phyloP scores from a whole-genome alignment of 2,797 vertebrate species.

The Hafferia zeledoni region DNA sequence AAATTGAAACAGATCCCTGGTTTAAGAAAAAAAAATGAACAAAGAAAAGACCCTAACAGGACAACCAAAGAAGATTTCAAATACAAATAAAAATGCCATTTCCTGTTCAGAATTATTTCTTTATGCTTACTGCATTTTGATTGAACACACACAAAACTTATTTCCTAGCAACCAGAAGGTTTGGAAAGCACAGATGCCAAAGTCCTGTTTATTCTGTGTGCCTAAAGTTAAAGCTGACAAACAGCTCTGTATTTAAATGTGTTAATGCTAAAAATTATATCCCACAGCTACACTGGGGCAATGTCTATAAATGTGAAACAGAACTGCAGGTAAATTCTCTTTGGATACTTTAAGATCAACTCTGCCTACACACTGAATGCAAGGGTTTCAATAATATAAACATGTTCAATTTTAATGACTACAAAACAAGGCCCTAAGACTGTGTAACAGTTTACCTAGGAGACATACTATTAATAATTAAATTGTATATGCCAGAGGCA shows the following conservation, averaged over 20 bases:
- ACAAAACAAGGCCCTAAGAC: slow-evolving; percentile 89
- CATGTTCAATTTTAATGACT: slow-evolving; percentile 93
- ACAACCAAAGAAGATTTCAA: slow-evolving; percentile 27
- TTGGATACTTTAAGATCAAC: slow-evolving; percentile 89
- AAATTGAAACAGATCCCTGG: neutral
- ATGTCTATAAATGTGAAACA: slow-evolving; percentile 83
- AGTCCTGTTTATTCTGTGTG: slow-evolving; percentile 70
- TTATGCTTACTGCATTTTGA: slow-evolving; percentile 37
- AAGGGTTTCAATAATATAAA: slow-evolving; percentile 89
- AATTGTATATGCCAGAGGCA: slow-evolving; percentile 90
- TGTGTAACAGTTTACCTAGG: slow-evolving; percentile 90
- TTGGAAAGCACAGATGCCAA: slow-evolving; percentile 66
- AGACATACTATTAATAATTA: slow-evolving; percentile 97
- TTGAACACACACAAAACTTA: slow-evolving; percentile 57
- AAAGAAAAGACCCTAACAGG: neutral
- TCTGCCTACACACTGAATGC: slow-evolving; percentile 81
- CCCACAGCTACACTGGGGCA: slow-evolving; percentile 80
- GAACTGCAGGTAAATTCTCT: slow-evolving; percentile 84
- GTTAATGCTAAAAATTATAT: slow-evolving; percentile 90
- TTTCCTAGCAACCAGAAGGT: slow-evolving; percentile 73
- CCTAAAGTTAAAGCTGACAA: slow-evolving; percentile 85
- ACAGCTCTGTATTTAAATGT: slow-evolving; percentile 92
- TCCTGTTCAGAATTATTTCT: slow-evolving; percentile 66
- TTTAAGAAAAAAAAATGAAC: neutral
- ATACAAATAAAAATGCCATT: slow-evolving; percentile 43